Base-by-base conservation (phyloP, 2,888 invertebrate species). In the Creontiades dilutus region DNA sequence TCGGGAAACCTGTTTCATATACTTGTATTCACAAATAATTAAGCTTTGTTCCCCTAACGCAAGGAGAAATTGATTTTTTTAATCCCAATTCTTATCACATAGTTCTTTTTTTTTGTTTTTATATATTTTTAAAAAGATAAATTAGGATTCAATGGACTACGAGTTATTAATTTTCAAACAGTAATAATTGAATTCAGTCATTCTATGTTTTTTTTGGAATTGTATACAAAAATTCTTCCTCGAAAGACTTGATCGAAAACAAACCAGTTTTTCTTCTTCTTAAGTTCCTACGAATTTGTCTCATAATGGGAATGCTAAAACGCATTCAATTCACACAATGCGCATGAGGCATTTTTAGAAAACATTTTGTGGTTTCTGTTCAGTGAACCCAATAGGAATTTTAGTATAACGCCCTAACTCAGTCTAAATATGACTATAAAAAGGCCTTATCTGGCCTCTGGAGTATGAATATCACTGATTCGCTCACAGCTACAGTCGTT, bases 261-360 rank as follows among this genome's bases (percentile, higher is more conserved):
- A 75, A 75, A 76, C 28, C 76, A 27, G 57, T 76, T 27, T 76
- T 37, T 78, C 5, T 76, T 46, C 14, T 37, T 46, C n/a, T 46
- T 16, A 52, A 5, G 9, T 82, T 55, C 52, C 19, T 82, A 82
- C 48, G 27, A 82, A 13, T 28, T 48, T n/a, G 11, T 16, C 23
- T 47, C 46, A 46, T 85, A 86, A 82, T 52, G 37, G 75, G 90
- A 90, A 90, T 90, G 89, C 90, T 90, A 90, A 90, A 90, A 90
- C 90, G 57, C 90, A 90, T 90, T 90, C 90, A 90, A 87, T 86
- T 37, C 37, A 19, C 85, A 86, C 85, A 61, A 86, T 57, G 85
- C 85, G 23, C 52, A 7, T 12, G 16, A 48, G 85, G 27, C 61
- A 86, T 61, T 61, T 86, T 57, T 86, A 27, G 7, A 14, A 57